Evolutionary conservation across 2,797 vertebrate species (phyloP).

Genomic region (Squalus acanthias): DNA sequence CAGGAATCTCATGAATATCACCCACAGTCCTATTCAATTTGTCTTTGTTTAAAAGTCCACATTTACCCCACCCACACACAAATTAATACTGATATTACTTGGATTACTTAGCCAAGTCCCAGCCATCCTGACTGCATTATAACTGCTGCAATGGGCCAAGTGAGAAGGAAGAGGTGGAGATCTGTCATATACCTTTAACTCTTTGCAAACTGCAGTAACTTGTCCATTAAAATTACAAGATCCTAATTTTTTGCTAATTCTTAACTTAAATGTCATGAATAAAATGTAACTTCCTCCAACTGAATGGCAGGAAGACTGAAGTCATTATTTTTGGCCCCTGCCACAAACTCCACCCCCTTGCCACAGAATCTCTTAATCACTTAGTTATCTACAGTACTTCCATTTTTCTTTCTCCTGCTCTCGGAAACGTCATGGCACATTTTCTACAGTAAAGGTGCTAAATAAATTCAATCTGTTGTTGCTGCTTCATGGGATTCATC

Average conservation of each 20-base stretch:
- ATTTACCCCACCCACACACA: conserved; percentile 28
- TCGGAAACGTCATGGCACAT: not conserved
- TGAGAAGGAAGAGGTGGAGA: not conserved
- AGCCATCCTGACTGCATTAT: conserved; percentile 28
- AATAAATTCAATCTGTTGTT: not conserved
- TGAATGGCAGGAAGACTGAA: not conserved
- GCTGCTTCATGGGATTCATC: not conserved
- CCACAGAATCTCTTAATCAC: not conserved
- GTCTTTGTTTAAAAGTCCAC: conserved; percentile 30
- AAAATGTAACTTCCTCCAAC: not conserved
- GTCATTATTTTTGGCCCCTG: not conserved
- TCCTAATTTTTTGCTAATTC: not conserved
- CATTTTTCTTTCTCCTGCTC: not conserved
- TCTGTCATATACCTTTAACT: not conserved
- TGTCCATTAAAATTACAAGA: not conserved
- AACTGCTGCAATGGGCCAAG: not conserved
- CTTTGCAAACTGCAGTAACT: not conserved
- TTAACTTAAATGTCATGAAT: not conserved
- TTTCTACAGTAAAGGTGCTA: not conserved
- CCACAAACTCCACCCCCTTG: not conserved
- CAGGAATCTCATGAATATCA: conserved; percentile 28
- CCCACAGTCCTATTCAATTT: conserved; percentile 27
- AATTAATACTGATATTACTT: conserved; percentile 34
- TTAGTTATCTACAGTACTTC: not conserved
- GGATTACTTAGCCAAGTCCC: conserved; percentile 29